Evolutionary conservation across 2,113 vertebrate species (phyloP).

Genomic region (Marmota flaviventris): DNA sequence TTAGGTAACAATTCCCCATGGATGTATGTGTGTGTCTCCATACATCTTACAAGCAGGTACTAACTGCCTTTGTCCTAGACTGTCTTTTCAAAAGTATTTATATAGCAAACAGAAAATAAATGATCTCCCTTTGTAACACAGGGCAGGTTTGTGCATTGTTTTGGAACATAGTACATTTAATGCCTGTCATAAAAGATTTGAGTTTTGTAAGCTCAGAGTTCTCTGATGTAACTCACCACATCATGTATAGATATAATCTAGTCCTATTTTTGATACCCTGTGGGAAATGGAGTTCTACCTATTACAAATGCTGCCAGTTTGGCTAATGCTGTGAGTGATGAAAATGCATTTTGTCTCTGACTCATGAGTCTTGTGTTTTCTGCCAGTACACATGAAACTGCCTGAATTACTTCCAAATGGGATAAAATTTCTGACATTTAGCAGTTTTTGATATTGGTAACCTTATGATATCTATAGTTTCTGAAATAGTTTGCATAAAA

Average conservation of each 20-base stretch:
- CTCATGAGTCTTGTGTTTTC: neutral
- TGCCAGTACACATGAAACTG: neutral
- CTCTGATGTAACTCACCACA: neutral
- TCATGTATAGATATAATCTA: neutral
- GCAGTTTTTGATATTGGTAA: neutral
- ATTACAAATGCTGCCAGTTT: neutral
- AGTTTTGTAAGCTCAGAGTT: neutral
- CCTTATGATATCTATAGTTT: neutral
- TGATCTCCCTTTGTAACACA: neutral
- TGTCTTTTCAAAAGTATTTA: neutral
- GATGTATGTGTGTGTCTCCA: neutral
- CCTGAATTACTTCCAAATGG: neutral
- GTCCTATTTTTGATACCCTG: neutral
- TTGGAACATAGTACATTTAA: neutral
- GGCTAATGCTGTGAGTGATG: neutral
- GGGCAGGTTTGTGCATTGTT: neutral
- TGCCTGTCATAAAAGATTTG: neutral
- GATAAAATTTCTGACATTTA: neutral
- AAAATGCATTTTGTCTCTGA: neutral
- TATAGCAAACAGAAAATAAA: neutral
- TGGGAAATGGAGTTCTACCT: neutral
- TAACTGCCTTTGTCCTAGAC: neutral
- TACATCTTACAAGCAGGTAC: neutral
- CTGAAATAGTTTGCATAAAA: constrained; percentile 13
- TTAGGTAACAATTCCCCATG: neutral